Conservation (phyloP, 2,797 vertebrate species). For the Takifugu rubripes region DNA sequence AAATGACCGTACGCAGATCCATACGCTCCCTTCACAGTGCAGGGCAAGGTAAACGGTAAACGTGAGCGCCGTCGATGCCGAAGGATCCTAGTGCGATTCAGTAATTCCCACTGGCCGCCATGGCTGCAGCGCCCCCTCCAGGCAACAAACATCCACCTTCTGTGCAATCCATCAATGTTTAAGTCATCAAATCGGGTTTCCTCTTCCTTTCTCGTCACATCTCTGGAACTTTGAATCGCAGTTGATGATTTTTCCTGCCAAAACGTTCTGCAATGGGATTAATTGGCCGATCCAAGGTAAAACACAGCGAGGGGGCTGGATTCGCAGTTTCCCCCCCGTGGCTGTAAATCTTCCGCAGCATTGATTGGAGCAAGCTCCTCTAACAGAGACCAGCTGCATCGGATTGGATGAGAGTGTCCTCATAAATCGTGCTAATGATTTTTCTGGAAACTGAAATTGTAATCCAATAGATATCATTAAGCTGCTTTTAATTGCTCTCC, state of each 20-base stretch:
- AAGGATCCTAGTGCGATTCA: not conserved
- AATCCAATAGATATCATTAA: constrained; percentile 68
- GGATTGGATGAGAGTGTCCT: constrained; percentile 56
- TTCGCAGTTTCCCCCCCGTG: constrained; percentile 37
- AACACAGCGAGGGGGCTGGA: constrained; percentile 42
- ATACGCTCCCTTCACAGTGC: not conserved
- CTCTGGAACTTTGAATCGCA: constrained; percentile 33
- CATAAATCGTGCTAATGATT: constrained; percentile 72
- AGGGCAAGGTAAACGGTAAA: not conserved
- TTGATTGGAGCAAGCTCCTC: constrained; percentile 58
- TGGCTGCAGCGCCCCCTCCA: too few relatives aligned
- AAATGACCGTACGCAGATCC: constrained; percentile 1
- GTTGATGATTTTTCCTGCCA: constrained; percentile 27
- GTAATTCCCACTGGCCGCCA: too few relatives aligned
- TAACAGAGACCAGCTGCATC: constrained; percentile 47
- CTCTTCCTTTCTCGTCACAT: constrained; percentile 19
- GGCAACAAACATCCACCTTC: not conserved
- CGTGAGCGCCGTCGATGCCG: constrained; percentile 1
- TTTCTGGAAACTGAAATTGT: constrained; percentile 62
- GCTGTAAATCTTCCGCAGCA: constrained; percentile 51
- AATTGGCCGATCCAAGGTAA: constrained; percentile 43
- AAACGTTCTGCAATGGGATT: not conserved
- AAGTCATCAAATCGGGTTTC: constrained; percentile 30
- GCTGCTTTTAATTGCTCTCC: constrained; percentile 62
- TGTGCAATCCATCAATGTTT: constrained; percentile 28